Percentiles rank a stretch among this genome's conserved stretches.
These are phyloP conservation scores for Catagonus wagneri DNA, from an alignment of 2,113 vertebrate species.

Conservation along the genomic window DNA sequence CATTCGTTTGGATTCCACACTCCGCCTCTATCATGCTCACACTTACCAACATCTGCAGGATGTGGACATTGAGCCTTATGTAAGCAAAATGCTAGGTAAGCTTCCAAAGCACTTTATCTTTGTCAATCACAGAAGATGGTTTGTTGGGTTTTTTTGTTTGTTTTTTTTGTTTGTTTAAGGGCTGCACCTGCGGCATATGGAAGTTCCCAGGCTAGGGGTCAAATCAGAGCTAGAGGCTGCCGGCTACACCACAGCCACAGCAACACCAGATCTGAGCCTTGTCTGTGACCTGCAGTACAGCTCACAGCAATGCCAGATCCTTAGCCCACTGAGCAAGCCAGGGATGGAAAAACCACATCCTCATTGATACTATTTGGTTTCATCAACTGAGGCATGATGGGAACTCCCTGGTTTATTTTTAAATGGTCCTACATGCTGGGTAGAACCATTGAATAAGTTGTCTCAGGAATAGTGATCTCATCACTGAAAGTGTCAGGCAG, in stretches of 20 bases:
- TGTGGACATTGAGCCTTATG: conserved; percentile 96
- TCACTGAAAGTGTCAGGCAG: background rate
- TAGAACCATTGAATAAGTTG: background rate
- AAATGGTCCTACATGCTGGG: conserved; percentile 16
- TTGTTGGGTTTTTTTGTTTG: background rate
- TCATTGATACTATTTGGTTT: too few relatives aligned
- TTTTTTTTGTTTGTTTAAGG: too few relatives aligned
- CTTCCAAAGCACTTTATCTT: conserved; percentile 38
- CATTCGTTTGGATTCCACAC: conserved; percentile 94
- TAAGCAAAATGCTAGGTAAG: conserved; percentile 97
- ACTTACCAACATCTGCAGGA: conserved; percentile 95
- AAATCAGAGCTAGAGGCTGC: too few relatives aligned
- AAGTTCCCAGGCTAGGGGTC: too few relatives aligned
- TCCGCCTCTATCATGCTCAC: conserved; percentile 94
- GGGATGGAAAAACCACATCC: too few relatives aligned
- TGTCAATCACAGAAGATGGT: background rate
- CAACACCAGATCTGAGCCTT: too few relatives aligned
- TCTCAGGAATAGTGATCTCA: background rate
- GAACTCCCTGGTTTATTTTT: background rate
- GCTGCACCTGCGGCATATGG: too few relatives aligned
- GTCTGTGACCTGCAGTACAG: too few relatives aligned
- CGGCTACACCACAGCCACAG: too few relatives aligned
- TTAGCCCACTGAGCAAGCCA: too few relatives aligned
- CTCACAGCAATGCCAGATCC: too few relatives aligned
- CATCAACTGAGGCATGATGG: too few relatives aligned